Evolutionary conservation across 2,797 vertebrate species (phyloP).

Genomic region (Mus spretus): DNA sequence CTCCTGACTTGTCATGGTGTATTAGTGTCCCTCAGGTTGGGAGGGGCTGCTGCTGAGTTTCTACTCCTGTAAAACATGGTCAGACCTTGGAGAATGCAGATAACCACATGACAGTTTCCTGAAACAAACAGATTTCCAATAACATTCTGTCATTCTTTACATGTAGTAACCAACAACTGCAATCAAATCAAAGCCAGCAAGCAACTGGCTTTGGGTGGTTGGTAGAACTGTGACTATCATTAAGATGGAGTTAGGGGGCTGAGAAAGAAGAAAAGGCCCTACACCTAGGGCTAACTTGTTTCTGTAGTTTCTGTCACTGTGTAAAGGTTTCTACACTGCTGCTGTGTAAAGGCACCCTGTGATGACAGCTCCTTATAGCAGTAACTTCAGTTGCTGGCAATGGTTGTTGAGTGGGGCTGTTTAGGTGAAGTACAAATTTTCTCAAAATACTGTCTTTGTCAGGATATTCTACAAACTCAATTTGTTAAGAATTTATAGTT

Average conservation of each 20-base stretch:
- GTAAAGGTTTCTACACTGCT: not conserved
- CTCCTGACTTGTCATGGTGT: not conserved
- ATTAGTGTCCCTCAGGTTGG: not conserved
- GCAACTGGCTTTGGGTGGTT: not conserved
- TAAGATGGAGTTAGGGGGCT: not conserved
- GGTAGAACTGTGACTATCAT: not conserved
- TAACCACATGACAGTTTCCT: not conserved
- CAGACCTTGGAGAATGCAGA: not conserved
- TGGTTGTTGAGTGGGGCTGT: not conserved
- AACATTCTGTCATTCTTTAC: not conserved
- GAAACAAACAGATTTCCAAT: not conserved
- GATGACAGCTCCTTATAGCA: not conserved
- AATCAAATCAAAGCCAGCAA: conserved; percentile 17
- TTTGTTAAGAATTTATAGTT: conserved; percentile 53
- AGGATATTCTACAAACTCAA: conserved; percentile 28
- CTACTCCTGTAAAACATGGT: not conserved
- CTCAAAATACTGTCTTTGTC: conserved; percentile 40
- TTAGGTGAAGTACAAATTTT: conserved; percentile 23
- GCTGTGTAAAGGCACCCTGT: not conserved
- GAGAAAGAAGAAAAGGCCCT: not conserved
- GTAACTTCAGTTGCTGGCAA: not conserved
- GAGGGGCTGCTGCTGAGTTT: not conserved
- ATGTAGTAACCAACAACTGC: not conserved
- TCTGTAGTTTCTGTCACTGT: not conserved
- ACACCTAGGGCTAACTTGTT: not conserved